phyloP scores from a whole-genome alignment of 2,113 vertebrate species.

The Caranx ignobilis region DNA sequence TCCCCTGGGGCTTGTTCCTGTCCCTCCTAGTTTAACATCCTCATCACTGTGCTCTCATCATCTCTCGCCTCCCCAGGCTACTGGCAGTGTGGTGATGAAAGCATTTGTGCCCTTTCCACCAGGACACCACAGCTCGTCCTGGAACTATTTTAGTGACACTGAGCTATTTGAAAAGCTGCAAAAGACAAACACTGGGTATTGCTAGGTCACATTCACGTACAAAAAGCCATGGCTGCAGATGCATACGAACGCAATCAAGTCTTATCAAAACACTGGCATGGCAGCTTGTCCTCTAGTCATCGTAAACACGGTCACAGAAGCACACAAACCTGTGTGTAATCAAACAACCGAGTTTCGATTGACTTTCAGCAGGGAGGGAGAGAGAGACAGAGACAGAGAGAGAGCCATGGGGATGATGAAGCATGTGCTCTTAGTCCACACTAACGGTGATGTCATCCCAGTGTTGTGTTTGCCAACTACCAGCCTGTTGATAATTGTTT shows the following conservation, averaged over 20 bases:
- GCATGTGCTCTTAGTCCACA: slow-evolving; percentile 47
- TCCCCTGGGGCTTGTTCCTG: slow-evolving; percentile 61
- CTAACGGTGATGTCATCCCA: slow-evolving; percentile 62
- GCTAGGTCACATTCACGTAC: slow-evolving; percentile 8
- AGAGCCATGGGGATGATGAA: slow-evolving; percentile 27
- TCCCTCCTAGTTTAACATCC: slow-evolving; percentile 56
- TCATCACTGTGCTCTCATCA: slow-evolving; percentile 42
- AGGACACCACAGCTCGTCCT: slow-evolving; percentile 20
- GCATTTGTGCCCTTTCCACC: slow-evolving; percentile 45
- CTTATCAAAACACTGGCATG: neutral
- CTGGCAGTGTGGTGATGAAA: slow-evolving; percentile 40
- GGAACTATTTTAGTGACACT: slow-evolving; percentile 18
- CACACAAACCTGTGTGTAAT: slow-evolving; percentile 37
- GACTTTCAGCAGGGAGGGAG: slow-evolving; percentile 38
- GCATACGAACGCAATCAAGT: slow-evolving; percentile 4
- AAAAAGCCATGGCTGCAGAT: slow-evolving; percentile 19
- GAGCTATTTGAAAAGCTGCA: slow-evolving; percentile 33
- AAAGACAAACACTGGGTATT: neutral
- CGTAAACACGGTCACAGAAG: slow-evolving; percentile 17
- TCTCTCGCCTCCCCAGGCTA: slow-evolving; percentile 49
- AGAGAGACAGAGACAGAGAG: neutral
- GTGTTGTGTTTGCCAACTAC: slow-evolving; percentile 50
- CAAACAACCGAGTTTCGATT: slow-evolving; percentile 68
- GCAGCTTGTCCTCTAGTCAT: slow-evolving; percentile 11
- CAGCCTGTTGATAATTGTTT: slow-evolving; percentile 34